These are phyloP conservation scores for Falco columbarius DNA, from an alignment of 2,797 vertebrate species.

Conservation along the genomic window DNA sequence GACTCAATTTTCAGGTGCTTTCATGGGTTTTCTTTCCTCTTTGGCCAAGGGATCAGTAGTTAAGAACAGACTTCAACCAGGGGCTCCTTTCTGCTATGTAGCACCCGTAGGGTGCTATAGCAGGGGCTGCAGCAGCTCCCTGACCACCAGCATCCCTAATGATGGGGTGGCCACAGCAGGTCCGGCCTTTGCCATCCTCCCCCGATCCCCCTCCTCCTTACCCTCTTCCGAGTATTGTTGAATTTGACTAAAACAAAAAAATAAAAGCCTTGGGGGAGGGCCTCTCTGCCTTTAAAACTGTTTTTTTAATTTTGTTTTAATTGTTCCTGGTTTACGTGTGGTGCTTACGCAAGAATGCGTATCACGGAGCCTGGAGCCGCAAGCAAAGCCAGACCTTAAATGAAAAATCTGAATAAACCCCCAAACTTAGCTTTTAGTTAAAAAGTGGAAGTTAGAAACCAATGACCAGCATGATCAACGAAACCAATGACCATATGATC, in stretches of 20 bases:
- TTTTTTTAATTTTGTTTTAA: not conserved
- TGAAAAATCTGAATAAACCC: not conserved
- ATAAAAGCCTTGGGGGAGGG: not conserved
- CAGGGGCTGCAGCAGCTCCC: not conserved
- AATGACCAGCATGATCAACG: not conserved
- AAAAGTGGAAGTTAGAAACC: not conserved
- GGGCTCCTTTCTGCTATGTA: not conserved
- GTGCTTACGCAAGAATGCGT: not conserved
- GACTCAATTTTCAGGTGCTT: not conserved
- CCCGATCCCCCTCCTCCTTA: not conserved
- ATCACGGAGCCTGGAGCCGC: fast-evolving
- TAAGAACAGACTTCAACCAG: not conserved
- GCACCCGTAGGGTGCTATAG: fast-evolving
- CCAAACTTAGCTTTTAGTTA: not conserved
- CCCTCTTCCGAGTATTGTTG: not conserved
- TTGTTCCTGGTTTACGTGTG: not conserved
- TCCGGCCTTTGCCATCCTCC: not conserved
- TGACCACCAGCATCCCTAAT: not conserved
- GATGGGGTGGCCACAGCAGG: not conserved
- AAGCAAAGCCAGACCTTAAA: not conserved
- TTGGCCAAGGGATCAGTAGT: not conserved
- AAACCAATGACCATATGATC: not conserved
- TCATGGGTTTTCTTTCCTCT: not conserved
- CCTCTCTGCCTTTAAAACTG: not conserved
- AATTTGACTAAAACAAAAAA: not conserved